Base-by-base conservation (phyloP, 2,888 invertebrate genomes). In the Theretra japonica region DNA sequence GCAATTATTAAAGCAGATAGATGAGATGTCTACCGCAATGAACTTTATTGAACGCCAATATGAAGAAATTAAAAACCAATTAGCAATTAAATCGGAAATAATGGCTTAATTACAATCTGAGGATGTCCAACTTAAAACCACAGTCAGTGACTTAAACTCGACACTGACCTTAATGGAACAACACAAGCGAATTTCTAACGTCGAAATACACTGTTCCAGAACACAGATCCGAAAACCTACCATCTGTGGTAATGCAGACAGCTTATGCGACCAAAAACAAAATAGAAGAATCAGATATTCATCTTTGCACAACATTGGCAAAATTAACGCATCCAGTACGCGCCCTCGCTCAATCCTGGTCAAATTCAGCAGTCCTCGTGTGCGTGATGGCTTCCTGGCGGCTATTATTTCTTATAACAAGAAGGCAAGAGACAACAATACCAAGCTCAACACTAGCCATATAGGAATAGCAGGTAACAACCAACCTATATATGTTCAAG, bases 381-480 rank as follows among this genome's bases (percentile, higher is more conserved):
- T 56, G n/a, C 56, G 56, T 5, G 56, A 56, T 56, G 19, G 56
- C 17, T 56, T 56, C 56, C 19, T 56, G 19, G 56, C 56, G 5
- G 56, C 56, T n/a, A 19, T n/a, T 19, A 56, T 56, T 17, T 19
- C 56, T 19, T 56, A 56, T 19, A 56, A 56, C n/a, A 56, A 56
- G n/a, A 56, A 56, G n/a, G 56, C 56, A 56, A 56, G 19, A 56
- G 56, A 56, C 19, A 56, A 56, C n/a, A 56, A 56, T 17, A 19
- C 17, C 56, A 56, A 56, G 56, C 56, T 56, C 56, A 56, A 56
- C n/a, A 56, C 56, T 19, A 56, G 56, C 56, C 56, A 56, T 56
- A 56, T 56, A 15, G 56, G 56, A 1, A 56, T 56, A 56, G 56
- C 56, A 56, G 56, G 56, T 19, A 56, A 17, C n/a, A 17, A 17